Evolutionary conservation across 2,113 vertebrate species (phyloP).

Genomic region (Chionomys nivalis): DNA sequence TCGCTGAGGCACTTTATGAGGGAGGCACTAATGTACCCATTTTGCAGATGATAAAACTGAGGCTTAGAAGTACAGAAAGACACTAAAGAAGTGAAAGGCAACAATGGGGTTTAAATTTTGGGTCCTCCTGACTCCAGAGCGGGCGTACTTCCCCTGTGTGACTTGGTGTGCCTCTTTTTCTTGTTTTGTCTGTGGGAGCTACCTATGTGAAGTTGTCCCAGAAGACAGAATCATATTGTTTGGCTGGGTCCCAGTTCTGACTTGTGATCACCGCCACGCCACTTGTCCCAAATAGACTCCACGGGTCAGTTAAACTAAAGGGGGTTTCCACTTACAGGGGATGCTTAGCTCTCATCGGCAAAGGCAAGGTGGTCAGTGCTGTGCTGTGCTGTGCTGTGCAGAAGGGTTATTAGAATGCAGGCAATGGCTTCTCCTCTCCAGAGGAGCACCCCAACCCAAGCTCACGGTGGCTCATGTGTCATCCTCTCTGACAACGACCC

Average conservation of each 20-base stretch:
- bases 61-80: background rate
- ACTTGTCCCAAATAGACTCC: background rate
- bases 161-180: background rate
- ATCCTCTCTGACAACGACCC: conserved; percentile 11
- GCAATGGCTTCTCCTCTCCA: conserved; percentile 33
- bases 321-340: background rate
- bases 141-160: background rate
- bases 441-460: conserved; percentile 48
- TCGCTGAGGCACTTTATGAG: background rate
- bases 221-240: background rate
- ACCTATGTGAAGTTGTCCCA: fast-evolving
- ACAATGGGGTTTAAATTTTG: background rate
- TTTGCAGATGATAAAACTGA: conserved; percentile 46
- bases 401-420: conserved; percentile 45
- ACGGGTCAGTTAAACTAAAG: background rate
- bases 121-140: background rate
- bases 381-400: background rate
- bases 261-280: background rate
- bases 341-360: background rate
- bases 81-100: no score
- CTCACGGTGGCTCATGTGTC: fast-evolving
- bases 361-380: background rate
- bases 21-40: background rate
- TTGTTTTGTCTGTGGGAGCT: background rate
- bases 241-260: background rate